Base-by-base conservation (phyloP, 2,888 invertebrate species). In the Neoscelio sp. region DNA sequence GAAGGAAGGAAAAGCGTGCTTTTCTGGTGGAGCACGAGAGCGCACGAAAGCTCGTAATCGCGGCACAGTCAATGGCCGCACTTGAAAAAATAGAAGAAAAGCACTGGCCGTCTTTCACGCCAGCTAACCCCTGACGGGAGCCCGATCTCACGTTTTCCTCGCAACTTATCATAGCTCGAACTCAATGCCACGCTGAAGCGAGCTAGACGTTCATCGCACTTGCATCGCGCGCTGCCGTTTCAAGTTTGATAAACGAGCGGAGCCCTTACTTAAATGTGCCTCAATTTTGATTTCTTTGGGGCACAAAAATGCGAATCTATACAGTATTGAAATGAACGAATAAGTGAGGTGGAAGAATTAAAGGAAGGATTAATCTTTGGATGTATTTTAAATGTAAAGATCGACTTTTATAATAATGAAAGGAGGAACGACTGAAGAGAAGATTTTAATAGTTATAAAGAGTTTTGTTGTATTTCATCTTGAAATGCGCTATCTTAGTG, bases 231-330 rank as follows among this genome's bases (percentile, higher is more conserved):
- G 13, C 30, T 13, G 44, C 48, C 56, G 15, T 46, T 70, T 71
- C 44, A 62, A 74, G 56, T 65, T 74, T 74, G 74, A 74, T 65
- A 65, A 65, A 74, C 38, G 74, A 74, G 50, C 46, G 33, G 28
- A 56, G 26, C 15, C 65, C 46, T 42, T 60, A 23, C 64, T 74
- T 65, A 74, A 74, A 74, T 74, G 74, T 65, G 64, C 64, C 30
- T 48, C 73, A 73, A 73, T 64, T 73, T 73, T 64, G 54, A 64
- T 30, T 26, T 48, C 30, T 44, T 64, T 56, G 20, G 38, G 50
- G 40, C 8, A 35, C 64, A 64, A 74, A 65, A 65, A 74, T 28
- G 2, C n/a, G n/a, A 20, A 20, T 20, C 8, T 28, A 6, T 23
- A 23, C 6, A 23, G 4, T 23, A n/a, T 23, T 23, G 4, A 23